Evolutionary conservation across 2,797 vertebrate species (phyloP).

Genomic region (Microctenopoma stevenorrisi): DNA sequence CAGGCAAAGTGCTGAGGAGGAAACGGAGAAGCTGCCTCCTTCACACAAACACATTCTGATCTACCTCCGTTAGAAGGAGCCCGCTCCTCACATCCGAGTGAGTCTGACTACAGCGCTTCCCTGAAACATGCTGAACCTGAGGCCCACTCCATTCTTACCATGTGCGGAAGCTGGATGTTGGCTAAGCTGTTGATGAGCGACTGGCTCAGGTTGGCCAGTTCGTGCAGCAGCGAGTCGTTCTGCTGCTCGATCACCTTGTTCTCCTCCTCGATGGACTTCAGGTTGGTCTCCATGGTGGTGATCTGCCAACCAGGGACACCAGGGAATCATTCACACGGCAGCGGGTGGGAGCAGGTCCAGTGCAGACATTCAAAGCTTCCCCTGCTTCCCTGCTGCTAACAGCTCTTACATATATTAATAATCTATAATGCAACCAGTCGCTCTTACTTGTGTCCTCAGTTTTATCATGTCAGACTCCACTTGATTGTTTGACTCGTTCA

Average conservation of each 20-base stretch:
- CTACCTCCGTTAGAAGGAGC: no score
- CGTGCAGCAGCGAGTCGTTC: conserved; percentile 97
- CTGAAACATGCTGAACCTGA: no score
- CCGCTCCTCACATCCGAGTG: no score
- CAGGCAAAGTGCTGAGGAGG: not conserved
- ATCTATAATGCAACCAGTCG: not conserved
- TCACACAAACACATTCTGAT: no score
- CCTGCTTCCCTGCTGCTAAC: no score
- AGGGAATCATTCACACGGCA: no score
- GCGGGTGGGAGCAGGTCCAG: no score
- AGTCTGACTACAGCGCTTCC: no score
- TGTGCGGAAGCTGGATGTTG: conserved; percentile 99
- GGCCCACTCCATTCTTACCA: conserved; percentile 84
- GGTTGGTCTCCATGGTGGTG: conserved; percentile 98
- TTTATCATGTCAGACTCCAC: conserved; percentile 99
- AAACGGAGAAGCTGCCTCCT: no score
- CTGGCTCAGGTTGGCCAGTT: conserved; percentile 98
- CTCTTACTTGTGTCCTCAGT: conserved; percentile 95
- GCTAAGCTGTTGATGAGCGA: conserved; percentile 98
- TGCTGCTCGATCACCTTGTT: conserved; percentile 99
- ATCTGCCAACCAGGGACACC: conserved; percentile 80
- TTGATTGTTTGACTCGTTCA: conserved; percentile 97
- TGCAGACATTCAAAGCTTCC: no score
- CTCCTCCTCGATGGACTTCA: conserved; percentile 98
- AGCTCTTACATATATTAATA: no score